These are phyloP conservation scores for Contarinia nasturtii DNA, from an alignment of 1,140 invertebrate genomes.

Conservation along the genomic window DNA sequence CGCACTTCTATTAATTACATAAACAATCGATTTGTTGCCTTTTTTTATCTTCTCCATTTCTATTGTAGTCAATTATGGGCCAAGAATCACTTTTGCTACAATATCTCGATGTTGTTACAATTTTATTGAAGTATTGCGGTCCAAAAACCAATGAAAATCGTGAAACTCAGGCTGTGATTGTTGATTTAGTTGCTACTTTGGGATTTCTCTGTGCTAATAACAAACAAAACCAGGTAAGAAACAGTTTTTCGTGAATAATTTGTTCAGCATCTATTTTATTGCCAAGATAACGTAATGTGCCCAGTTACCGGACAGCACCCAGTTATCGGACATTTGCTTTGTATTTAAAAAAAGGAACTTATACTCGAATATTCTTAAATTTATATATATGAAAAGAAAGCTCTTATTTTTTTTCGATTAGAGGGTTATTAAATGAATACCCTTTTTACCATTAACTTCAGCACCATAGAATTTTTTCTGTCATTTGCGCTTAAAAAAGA, in stretches of 20 bases:
- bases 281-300: no score
- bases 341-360: no score
- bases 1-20: no score
- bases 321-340: no score
- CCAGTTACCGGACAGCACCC: no score
- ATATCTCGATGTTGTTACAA: constrained; percentile 70
- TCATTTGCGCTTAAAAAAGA: background rate
- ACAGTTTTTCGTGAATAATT: background rate
- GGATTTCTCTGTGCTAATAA: constrained; percentile 32
- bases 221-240: constrained; percentile 26
- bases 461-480: background rate
- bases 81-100: constrained; percentile 70
- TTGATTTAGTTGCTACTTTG: constrained; percentile 30
- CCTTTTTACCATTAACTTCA: background rate
- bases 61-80: constrained; percentile 57
- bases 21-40: no score
- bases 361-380: no score
- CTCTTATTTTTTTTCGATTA: background rate
- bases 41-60: constrained; percentile 1
- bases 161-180: constrained; percentile 27
- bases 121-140: constrained; percentile 63
- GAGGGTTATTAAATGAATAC: background rate
- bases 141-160: constrained; percentile 26
- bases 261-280: no score
- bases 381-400: background rate